Evolutionary conservation across 53 echinoderm and acorn worm genomes (phyloP).

Genomic region (Paracentrotus lividus): DNA sequence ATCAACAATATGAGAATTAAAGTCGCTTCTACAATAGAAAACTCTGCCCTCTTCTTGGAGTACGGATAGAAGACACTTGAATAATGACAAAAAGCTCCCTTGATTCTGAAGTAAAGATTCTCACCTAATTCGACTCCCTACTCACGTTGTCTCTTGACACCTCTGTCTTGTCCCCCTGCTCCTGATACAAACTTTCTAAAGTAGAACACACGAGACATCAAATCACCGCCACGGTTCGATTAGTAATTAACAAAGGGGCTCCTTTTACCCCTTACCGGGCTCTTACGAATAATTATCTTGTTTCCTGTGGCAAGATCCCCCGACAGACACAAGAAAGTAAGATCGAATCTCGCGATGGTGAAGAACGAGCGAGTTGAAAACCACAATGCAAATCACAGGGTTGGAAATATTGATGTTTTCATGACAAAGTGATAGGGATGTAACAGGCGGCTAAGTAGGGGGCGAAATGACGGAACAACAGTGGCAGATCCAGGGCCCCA

Average conservation of each 20-base stretch:
- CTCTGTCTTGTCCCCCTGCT: neutral
- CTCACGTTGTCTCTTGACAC: neutral
- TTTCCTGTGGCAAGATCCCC: neutral
- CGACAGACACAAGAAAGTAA: neutral
- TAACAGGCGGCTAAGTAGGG: neutral
- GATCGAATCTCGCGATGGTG: neutral
- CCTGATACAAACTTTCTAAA: neutral
- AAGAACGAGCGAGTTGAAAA: neutral
- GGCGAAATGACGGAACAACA: too few species aligned
- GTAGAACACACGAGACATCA: neutral
- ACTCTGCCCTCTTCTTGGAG: neutral
- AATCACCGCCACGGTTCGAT: slow-evolving; percentile 15
- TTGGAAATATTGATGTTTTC: neutral
- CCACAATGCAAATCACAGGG: neutral
- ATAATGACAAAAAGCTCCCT: neutral
- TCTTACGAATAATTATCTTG: neutral
- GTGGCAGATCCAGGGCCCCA: too few species aligned
- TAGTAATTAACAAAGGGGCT: slow-evolving; percentile 7
- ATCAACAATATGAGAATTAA: too few species aligned
- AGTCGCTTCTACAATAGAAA: neutral
- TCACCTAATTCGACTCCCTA: neutral
- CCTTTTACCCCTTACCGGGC: neutral
- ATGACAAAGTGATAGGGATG: neutral
- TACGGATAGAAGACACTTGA: neutral
- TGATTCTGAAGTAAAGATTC: neutral